Percentiles rank a stretch among this genome's conserved stretches.
These are phyloP conservation scores for Musca vetustissima DNA, from an alignment of 1,140 invertebrate genomes.

Conservation along the genomic window DNA sequence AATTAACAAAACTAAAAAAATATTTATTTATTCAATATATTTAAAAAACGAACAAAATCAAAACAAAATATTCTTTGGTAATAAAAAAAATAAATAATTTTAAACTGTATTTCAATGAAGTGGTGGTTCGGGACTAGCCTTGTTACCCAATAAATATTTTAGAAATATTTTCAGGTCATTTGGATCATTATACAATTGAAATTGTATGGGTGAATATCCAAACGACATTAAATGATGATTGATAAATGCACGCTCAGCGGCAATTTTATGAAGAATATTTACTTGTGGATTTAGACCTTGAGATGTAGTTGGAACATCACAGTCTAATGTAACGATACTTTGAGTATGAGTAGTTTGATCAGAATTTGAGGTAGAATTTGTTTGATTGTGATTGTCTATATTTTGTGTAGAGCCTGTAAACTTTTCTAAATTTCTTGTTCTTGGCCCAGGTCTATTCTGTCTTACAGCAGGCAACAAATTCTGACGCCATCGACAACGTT, in stretches of 20 bases:
- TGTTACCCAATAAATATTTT: slow-evolving; percentile 11
- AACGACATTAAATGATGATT: slow-evolving; percentile 5
- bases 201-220: slow-evolving; percentile 22
- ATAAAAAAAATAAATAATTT: neutral
- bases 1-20: neutral
- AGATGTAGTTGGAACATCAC: neutral
- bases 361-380: neutral
- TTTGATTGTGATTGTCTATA: neutral
- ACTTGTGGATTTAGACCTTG: neutral
- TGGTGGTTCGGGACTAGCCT: no score
- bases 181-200: slow-evolving; percentile 16
- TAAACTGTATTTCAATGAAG: no score
- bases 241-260: slow-evolving; percentile 11
- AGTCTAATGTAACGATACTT: neutral
- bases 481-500: neutral
- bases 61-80: neutral
- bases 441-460: neutral
- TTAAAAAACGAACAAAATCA: neutral
- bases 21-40: neutral
- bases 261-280: neutral
- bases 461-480: neutral
- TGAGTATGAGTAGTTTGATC: neutral
- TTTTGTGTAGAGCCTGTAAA: neutral
- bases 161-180: slow-evolving; percentile 21
- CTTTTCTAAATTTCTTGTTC: neutral